A percentile compares a stretch with the other conserved stretches of the same genome.
These are phyloP conservation scores for Malurus alboscapulatus DNA, from an alignment of 2,113 vertebrate genomes.

Conservation along the genomic window DNA sequence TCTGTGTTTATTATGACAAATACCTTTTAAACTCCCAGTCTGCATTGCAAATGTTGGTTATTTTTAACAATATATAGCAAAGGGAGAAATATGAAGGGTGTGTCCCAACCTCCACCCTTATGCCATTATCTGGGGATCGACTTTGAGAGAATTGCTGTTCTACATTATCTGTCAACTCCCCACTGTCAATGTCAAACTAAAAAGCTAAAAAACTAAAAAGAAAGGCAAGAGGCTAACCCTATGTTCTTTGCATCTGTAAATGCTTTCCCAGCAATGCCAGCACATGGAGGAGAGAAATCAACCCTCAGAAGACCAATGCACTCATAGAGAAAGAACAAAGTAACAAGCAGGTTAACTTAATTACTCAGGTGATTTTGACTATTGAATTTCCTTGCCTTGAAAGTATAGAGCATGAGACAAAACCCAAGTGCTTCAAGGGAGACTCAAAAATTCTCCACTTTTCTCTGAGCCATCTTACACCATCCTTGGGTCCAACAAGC, in stretches of 20 bases:
- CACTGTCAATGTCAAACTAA: conserved; percentile 44
- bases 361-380: conserved; percentile 54
- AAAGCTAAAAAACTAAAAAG: conserved; percentile 50
- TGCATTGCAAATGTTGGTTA: conserved; percentile 67
- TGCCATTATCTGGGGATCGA: conserved; percentile 73
- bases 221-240: conserved; percentile 49
- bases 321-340: conserved; percentile 22
- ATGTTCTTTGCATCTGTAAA: conserved; percentile 67
- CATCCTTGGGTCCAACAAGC: background rate
- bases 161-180: conserved; percentile 66
- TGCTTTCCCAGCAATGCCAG: conserved; percentile 56
- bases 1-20: conserved; percentile 76
- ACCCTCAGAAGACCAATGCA: conserved; percentile 63
- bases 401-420: background rate
- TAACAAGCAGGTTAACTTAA: conserved; percentile 16
- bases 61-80: conserved; percentile 69
- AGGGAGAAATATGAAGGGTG: conserved; percentile 62
- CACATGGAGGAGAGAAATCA: conserved; percentile 46
- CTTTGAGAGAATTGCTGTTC: conserved; percentile 73
- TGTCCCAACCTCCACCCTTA: conserved; percentile 12
- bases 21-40: conserved; percentile 68
- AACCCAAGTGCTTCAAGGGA: background rate
- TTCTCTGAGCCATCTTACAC: background rate
- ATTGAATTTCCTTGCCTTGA: conserved; percentile 3
- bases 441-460: background rate